phyloP scores from a whole-genome alignment of 2,113 vertebrate species.

The Catagonus wagneri region DNA sequence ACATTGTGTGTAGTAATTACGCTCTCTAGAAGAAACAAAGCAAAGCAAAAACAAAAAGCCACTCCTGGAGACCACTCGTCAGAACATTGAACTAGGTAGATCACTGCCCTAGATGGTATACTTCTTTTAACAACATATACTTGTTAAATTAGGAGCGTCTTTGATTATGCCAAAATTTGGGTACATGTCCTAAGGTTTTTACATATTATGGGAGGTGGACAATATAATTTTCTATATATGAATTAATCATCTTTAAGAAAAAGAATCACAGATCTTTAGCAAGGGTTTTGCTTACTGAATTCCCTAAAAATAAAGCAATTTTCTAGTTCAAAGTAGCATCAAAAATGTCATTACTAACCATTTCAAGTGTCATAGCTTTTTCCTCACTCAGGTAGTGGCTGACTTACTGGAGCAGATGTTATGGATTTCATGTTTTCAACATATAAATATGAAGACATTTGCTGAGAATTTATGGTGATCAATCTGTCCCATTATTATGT shows the following conservation, averaged over 20 bases:
- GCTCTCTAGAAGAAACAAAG: not conserved
- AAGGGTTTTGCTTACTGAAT: not conserved
- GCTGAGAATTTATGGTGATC: conserved; percentile 44
- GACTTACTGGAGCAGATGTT: not conserved
- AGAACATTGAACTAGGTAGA: not conserved
- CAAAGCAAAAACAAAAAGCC: not conserved
- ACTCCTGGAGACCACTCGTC: not conserved
- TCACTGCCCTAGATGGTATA: not conserved
- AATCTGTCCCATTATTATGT: conserved; percentile 29
- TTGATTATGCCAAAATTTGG: not conserved
- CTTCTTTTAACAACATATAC: not conserved
- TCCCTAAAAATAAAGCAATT: conserved; percentile 24
- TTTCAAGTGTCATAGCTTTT: not conserved
- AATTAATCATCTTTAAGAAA: not conserved
- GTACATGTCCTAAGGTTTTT: not conserved
- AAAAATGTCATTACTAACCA: not conserved
- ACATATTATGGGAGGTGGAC: not conserved
- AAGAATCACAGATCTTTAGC: not conserved
- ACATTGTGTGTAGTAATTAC: not conserved
- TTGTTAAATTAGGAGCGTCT: not conserved
- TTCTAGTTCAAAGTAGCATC: conserved; percentile 26
- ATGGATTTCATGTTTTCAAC: conserved; percentile 38
- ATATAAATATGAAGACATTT: conserved; percentile 52
- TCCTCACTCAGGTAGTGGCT: not conserved
- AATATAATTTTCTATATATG: not conserved